These are phyloP conservation scores for honey bee (Apis mellifera) DNA, from an alignment of 1,140 invertebrate species.

Conservation along the genomic window Amel_HAv3.1 CM009933.2:4947001-4947500, in stretches of 20 bases:
- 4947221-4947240: slow-evolving; percentile 60
- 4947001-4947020: slow-evolving; percentile 54
- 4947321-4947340: slow-evolving; percentile 62
- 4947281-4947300: slow-evolving; percentile 48
- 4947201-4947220: slow-evolving; percentile 56
- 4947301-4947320: slow-evolving; percentile 26
- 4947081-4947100: slow-evolving; percentile 48
- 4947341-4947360: slow-evolving; percentile 33
- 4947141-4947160: slow-evolving; percentile 39
- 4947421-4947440: slow-evolving; percentile 41
- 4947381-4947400: slow-evolving; percentile 32
- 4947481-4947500: slow-evolving; percentile 55
- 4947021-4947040: slow-evolving; percentile 51
- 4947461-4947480: slow-evolving; percentile 58
- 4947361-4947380: slow-evolving; percentile 53
- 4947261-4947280: slow-evolving; percentile 43
- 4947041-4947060: slow-evolving; percentile 40
- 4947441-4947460: slow-evolving; percentile 47
- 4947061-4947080: slow-evolving; percentile 42
- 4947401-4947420: slow-evolving; percentile 64
- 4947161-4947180: slow-evolving; percentile 15
- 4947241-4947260: slow-evolving; percentile 60
- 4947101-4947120: slow-evolving; percentile 54
- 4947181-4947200: slow-evolving; percentile 63
- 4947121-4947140: slow-evolving; percentile 45